A percentile compares a stretch with the other conserved stretches of the same genome.
Evolutionary conservation across 2,888 invertebrate genomes (phyloP).

Genomic region (Crioceris asparagi): DNA sequence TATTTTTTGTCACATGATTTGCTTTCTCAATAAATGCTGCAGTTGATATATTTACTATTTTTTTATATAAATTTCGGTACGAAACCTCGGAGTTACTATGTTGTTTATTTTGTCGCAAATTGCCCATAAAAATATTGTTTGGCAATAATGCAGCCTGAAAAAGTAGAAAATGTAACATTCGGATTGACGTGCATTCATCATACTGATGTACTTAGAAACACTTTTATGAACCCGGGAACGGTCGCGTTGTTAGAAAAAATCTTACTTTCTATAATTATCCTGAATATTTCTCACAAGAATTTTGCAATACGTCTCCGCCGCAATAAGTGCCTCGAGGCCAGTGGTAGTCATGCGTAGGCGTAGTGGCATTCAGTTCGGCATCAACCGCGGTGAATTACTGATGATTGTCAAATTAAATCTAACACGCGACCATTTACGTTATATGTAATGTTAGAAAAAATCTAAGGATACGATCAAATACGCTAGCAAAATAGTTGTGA

Average conservation of each 20-base stretch:
- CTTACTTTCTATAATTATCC: neutral
- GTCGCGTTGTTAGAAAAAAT: constrained; percentile 1
- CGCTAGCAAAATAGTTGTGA: constrained; percentile 1
- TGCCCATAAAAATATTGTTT: no score
- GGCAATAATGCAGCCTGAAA: no score
- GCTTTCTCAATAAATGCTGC: no score
- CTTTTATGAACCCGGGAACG: constrained; percentile 3
- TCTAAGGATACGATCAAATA: neutral
- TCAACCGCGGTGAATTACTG: neutral
- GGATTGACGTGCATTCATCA: no score
- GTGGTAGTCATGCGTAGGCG: neutral
- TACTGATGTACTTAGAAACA: no score
- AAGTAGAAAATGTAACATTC: no score
- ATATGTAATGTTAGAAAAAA: constrained; percentile 1
- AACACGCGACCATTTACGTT: constrained; percentile 2
- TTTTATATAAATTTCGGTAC: no score
- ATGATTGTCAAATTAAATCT: constrained; percentile 1
- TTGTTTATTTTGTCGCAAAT: no score
- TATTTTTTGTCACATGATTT: no score
- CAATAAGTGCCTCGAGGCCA: neutral
- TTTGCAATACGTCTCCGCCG: neutral
- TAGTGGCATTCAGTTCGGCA: neutral
- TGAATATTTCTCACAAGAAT: neutral
- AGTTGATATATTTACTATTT: no score
- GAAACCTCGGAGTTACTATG: no score